Evolutionary conservation across 2,113 vertebrate genomes (phyloP), one percentile per base, ranked within the genome.

Genomic region (Myodes glareolus): DNA sequence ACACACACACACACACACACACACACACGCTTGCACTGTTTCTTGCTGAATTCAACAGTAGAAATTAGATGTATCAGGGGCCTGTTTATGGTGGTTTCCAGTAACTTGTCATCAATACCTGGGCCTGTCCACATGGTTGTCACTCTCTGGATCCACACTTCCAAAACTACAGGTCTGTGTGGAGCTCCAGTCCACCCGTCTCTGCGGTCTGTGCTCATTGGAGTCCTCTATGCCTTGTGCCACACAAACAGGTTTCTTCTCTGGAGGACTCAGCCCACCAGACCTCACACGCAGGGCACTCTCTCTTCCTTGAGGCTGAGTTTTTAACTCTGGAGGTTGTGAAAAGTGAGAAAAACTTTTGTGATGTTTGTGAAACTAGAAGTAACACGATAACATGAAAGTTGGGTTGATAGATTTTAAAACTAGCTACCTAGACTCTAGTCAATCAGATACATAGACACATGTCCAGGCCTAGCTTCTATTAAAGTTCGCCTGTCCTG

Each of bases 361-460:
- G 36, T 82, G 13, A 78, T n/a, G n/a, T 61, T 92, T 86, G 27
- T 73, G 39, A 91, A 87, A 29, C 42, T 95, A 80, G 21, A 75
- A 96, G 91, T 95, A 65, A 90, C 92, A 45, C 3, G 85, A 52
- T 45, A 19, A 89, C 82, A 80, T 47, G 67, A 91, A 94, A 61
- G 9, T 42, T 92, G 29, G 55, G 70, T 42, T 47, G 63, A 36
- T 47, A 31, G 23, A 36, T 85, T 2, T 73, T 95, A 86, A 94
- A 78, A 21, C 39, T 76, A 63, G 16, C 78, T 91, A 87, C 21
- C n/a, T 33, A 58, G 85, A 17, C 5, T 93, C 36, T 68, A n/a
- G 50, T 85, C 3, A 58, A 92, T 76, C n/a, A 75, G 5, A 58
- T 31, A 39, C 39, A 45, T 7, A 73, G 19, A 82, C 9, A 27